Evolutionary conservation across 2,113 vertebrate genomes (phyloP).

Genomic region (Stomatorhinus ivindoensis): DNA sequence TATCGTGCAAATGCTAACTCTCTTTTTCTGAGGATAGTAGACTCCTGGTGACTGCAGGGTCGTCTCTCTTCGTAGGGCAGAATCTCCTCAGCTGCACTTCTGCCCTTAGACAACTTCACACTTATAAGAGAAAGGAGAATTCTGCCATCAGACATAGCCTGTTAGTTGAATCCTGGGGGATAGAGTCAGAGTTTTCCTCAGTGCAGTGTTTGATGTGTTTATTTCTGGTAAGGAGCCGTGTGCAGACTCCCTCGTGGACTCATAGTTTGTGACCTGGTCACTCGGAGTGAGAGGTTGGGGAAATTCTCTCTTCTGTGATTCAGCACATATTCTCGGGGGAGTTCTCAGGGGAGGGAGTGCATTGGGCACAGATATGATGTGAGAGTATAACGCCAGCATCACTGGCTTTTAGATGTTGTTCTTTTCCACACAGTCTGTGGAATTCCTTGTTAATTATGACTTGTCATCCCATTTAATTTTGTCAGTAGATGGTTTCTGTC

Average conservation of each 20-base stretch:
- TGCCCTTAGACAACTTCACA: not conserved
- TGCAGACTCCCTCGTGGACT: not conserved
- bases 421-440: not conserved
- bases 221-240: not conserved
- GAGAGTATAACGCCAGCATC: not conserved
- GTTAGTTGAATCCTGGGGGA: not conserved
- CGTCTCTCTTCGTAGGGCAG: not conserved
- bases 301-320: not conserved
- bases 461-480: not conserved
- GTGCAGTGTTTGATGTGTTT: not conserved
- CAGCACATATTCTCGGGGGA: not conserved
- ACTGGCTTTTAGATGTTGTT: not conserved
- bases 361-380: not conserved
- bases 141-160: not conserved
- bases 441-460: not conserved
- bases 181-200: not conserved
- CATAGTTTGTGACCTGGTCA: not conserved
- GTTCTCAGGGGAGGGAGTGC: not conserved
- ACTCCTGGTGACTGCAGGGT: not conserved
- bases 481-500: not conserved
- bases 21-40: not conserved
- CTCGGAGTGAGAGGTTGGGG: not conserved
- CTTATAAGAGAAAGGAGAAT: not conserved
- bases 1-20: not conserved
- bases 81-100: not conserved